Base-by-base conservation (phyloP, 53 echinoderm and acorn worm genomes). In the Patiria pectinifera region DNA sequence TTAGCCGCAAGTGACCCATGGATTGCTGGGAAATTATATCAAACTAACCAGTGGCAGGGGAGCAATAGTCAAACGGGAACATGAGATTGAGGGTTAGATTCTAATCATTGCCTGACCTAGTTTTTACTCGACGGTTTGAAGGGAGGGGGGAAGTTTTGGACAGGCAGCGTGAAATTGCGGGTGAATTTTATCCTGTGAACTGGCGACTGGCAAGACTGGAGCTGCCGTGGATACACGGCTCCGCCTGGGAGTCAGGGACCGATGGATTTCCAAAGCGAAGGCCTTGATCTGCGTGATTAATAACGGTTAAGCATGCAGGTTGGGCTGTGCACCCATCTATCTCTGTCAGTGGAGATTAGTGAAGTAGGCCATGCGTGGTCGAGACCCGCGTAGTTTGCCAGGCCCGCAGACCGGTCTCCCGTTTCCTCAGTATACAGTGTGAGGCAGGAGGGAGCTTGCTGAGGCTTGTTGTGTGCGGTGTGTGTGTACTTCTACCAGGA, bases 311-410 rank as follows among this genome's bases (percentile, higher is more conserved):
- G 90, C 78, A 66, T 69, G 80, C 69, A 81, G 90, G 90, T 90
- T 90, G 90, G 19, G 53, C 69, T 80, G 44, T 81, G 19, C 66
- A 21, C 18, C 90, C 90, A 90, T 90, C 90, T 80, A 90, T 90
- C 90, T 90, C 81, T 90, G 90, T 90, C 90, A 90, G 45, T 26
- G 69, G 80, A 69, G 90, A 90, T 90, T 90, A 90, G 43, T 62
- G 81, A 90, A 90, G 80, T 90, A 90, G 90, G 90, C 90, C 90
- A 90, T 90, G 90, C 90, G 23, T 90, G 82, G 80, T 66, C 25
- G 14, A 66, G 15, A 16, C 15, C 66, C 12, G 66, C 15, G 66
- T 14, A 18, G 66, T 14, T 66, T 66, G 66, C 14, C 15, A 66
- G 19, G 2, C 66, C 19, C 15, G 3, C 15, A 66, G 19, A 18